Base-by-base conservation (phyloP, 2,888 invertebrate species). In the Idaea dimidiata region DNA sequence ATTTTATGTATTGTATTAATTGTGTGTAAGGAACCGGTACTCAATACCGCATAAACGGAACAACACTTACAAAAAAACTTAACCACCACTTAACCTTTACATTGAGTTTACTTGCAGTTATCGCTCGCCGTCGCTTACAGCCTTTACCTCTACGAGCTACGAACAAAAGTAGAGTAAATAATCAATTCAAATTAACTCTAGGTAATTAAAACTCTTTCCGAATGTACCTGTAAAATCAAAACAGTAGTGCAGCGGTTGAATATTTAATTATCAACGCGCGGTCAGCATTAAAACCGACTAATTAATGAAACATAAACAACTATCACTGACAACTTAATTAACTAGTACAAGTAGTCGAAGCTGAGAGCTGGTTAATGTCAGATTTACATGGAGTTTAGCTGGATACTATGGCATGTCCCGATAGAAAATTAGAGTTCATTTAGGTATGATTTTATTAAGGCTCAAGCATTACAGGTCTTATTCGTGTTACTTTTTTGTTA, bases 281-380 rank as follows among this genome's bases (percentile, higher is more conserved):
- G 64, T 60, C 65, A 60, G 67, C 71, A 75, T 81, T 78, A 77
- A 77, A 76, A 74, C 70, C 67, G 61, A 64, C 72, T 79, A 78
- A 81, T 81, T 74, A 79, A 80, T 77, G 72, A 75, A 72, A 71
- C 69, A 70, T 75, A 73, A 76, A 79, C 75, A 76, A 70, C 69
- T 71, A 70, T 75, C 73, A 70, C 66, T 69, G 72, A 71, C 69
- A 71, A 67, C 62, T 65, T 71, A 74, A 77, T 75, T 75, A 70
- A 72, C 72, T 68, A 54, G 67, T 33, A 62, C 43, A 65, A 65
- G 32, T 8, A 14, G 8, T 43, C 43, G 43, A 57, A 58, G 63
- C 63, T 64, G 61, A 65, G 61, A 62, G 57, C 57, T 56, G 57
- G 57, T 59, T 54, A 61, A 33, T 57, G 58, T 17, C 4, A 55